Evolutionary conservation across 2,888 invertebrate species (phyloP), one percentile per base, ranked within the genome.

Genomic region (Dorcus parallelipipedus): DNA sequence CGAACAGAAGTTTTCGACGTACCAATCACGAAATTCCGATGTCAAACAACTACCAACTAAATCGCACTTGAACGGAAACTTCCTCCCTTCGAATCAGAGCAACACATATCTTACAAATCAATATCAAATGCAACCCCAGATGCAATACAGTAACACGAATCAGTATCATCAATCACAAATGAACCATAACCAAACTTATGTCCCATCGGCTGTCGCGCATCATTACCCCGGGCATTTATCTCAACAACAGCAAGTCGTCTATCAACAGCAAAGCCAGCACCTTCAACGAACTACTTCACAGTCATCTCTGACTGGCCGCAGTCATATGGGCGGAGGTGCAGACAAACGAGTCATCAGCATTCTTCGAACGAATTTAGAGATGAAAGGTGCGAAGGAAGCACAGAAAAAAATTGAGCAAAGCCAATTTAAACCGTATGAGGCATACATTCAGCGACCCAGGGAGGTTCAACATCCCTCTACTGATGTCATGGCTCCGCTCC

Each of bases 291-390:
- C 72, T 43, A 73, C 69, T 58, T 70, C 73, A 3, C 73, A 67
- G 59, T 58, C 71, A 9, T 70, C 70, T 7, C 55, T 71, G 52
- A 66, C 61, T 54, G 67, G 65, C 26, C 63, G 56, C n/a, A 58
- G 64, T 4, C 64, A 66, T 39, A 63, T 58, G 43, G 59, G 62
- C 38, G 56, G 56, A 8, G 60, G 58, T 6, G 61, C 61, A 9
- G 69, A 70, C 55, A 88, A 88, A 73, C 81, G 85, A 62, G 87
- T 89, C n/a, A 77, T 89, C 60, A 87, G 86, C 70, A 83, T 90
- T 69, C 76, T 90, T 53, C 80, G 89, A 69, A 88, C 86, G 67
- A 90, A 87, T 74, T 79, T 90, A 68, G 89, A 90, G 78, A 86
- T 84, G 50, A 88, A 85, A 59, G 82, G 80, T 45, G 80, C 79